phyloP scores from a whole-genome alignment of 2,888 invertebrate genomes.

The Nephrotoma guestfalica region DNA sequence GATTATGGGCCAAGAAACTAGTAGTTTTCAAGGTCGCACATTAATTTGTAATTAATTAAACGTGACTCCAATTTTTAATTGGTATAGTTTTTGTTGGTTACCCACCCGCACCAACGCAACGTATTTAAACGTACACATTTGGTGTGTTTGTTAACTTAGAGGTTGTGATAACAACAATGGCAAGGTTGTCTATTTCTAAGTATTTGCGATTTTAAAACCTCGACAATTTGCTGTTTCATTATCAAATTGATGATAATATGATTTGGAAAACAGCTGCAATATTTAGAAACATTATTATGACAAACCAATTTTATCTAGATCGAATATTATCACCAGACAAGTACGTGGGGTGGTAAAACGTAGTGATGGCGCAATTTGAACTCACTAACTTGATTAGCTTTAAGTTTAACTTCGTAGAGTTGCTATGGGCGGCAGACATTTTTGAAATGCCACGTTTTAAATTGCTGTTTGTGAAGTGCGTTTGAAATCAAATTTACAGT shows the following conservation, averaged over 20 bases:
- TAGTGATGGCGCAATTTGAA: too few relatives aligned
- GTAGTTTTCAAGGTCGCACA: not conserved
- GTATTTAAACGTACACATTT: not conserved
- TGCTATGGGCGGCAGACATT: too few relatives aligned
- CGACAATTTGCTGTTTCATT: not conserved
- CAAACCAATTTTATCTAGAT: too few relatives aligned
- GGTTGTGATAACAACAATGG: not conserved
- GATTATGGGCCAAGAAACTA: not conserved
- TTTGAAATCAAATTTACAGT: too few relatives aligned
- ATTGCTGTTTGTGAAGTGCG: too few relatives aligned
- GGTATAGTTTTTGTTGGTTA: not conserved
- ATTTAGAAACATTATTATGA: not conserved
- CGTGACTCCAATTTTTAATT: not conserved
- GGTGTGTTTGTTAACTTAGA: not conserved
- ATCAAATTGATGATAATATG: not conserved
- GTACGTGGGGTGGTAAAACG: too few relatives aligned
- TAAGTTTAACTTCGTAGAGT: too few relatives aligned
- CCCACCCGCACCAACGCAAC: not conserved
- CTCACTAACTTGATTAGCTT: too few relatives aligned
- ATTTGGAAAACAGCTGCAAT: not conserved
- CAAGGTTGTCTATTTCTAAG: not conserved
- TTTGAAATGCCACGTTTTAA: too few relatives aligned
- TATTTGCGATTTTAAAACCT: not conserved
- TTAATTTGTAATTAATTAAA: not conserved
- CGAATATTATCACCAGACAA: too few relatives aligned